Base-by-base conservation (phyloP, 2,113 vertebrate species). In the Prochilodus magdalenae region DNA sequence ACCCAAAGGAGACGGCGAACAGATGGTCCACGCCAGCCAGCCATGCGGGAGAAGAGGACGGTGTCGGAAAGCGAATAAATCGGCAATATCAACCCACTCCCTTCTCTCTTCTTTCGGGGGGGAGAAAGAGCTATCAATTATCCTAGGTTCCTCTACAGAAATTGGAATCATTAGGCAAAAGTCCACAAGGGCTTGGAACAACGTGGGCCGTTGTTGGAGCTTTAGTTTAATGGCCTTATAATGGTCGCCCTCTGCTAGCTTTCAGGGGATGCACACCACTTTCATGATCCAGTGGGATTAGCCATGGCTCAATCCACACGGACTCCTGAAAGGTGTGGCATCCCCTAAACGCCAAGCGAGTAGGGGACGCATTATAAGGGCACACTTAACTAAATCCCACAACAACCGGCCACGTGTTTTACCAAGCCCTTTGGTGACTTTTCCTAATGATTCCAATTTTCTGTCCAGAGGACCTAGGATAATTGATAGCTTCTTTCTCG, bases 381-480 rank as follows among this genome's bases (percentile, higher is more conserved):
- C 75, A 89, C n/a, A n/a, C n/a, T 90, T 90, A 91, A 88, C 83
- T 40, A 85, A 75, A 85, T 73, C 74, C 80, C 87, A n/a, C 88
- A 88, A 85, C 85, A 86, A 88, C 85, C 87, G 88, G 80, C 79
- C 83, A 91, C 86, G 86, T n/a, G n/a, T n/a, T 89, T 83, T 86
- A 75, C 84, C 60, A 62, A 78, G 57, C 77, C 86, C 49, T n/a
- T 30, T 85, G 86, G 85, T 88, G 89, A 88, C 67, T 81, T 80
- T 85, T 83, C 79, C 79, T 90, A 91, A 91, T 88, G 86, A 85
- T 86, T 89, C 87, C 30, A 78, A 59, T n/a, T 89, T 85, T 90
- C 80, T 62, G 85, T 90, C n/a, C 83, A 88, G 29, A 84, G 65
- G 66, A 85, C 86, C 81, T 89, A 86, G 60, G 81, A 84, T 40